These are phyloP conservation scores for Zeus faber DNA, from an alignment of 2,113 vertebrate species.

Conservation along the genomic window DNA sequence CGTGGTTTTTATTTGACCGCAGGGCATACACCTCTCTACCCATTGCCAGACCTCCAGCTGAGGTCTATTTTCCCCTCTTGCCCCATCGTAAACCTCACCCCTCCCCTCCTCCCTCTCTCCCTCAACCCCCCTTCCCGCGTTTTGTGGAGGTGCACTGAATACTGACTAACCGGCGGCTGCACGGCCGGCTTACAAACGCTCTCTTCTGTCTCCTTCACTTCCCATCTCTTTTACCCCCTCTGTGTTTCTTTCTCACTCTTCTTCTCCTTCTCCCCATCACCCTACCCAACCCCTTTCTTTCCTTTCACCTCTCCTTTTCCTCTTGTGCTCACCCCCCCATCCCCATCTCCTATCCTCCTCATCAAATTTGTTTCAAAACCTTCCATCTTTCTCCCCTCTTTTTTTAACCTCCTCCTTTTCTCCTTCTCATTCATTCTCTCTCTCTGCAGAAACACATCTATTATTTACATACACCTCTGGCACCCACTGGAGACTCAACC, in stretches of 20 bases:
- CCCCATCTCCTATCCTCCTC: too few relatives aligned
- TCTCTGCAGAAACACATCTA: constrained; percentile 56
- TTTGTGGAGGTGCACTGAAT: constrained; percentile 49
- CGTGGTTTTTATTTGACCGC: constrained; percentile 24
- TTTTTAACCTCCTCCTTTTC: neutral
- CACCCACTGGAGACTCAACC: constrained; percentile 47
- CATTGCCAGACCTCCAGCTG: constrained; percentile 32
- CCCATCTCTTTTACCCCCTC: too few relatives aligned
- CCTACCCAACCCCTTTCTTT: too few relatives aligned
- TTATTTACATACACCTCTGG: constrained; percentile 69
- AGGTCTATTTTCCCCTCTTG: neutral
- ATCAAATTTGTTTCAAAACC: too few relatives aligned
- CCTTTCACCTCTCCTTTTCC: neutral
- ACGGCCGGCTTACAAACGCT: constrained; percentile 45
- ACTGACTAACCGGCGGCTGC: constrained; percentile 43
- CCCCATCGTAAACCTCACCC: neutral
- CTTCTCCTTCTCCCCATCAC: neutral
- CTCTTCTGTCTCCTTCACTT: constrained; percentile 29
- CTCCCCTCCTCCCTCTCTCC: neutral
- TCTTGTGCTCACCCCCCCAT: neutral
- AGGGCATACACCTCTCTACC: constrained; percentile 22
- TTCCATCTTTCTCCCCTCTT: constrained; percentile 13
- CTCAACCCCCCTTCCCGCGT: neutral
- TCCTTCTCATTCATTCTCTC: constrained; percentile 17
- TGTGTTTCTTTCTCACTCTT: constrained; percentile 17